Conservation (phyloP, 2,797 vertebrate genomes). For the Liasis olivaceus region DNA sequence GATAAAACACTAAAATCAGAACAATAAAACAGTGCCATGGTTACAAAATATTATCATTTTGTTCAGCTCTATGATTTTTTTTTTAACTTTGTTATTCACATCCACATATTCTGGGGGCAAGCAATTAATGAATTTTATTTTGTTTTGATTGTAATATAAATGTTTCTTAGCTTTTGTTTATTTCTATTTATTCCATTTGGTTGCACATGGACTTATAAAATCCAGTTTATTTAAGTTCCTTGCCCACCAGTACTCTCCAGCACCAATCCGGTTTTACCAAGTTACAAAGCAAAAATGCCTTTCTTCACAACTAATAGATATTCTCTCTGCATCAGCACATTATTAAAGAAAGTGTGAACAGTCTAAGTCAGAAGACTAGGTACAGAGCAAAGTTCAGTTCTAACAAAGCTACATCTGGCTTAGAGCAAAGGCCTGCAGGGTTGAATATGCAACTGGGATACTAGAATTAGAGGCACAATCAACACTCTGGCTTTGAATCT, state of each 20-base stretch:
- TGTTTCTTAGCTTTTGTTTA: neutral
- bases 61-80: neutral
- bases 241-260: neutral
- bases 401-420: slow-evolving; percentile 20
- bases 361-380: slow-evolving; percentile 14
- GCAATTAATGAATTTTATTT: neutral
- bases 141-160: neutral
- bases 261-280: neutral
- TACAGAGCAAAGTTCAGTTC: slow-evolving; percentile 10
- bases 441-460: slow-evolving; percentile 14
- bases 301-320: slow-evolving; percentile 17
- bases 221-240: neutral
- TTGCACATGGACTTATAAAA: neutral
- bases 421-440: slow-evolving; percentile 27
- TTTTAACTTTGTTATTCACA: neutral
- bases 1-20: neutral
- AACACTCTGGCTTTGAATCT: slow-evolving; percentile 34
- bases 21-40: neutral
- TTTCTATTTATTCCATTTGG: neutral
- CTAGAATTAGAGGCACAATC: slow-evolving; percentile 27
- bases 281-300: neutral
- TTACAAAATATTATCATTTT: neutral
- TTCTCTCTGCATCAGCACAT: neutral
- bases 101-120: neutral
- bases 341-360: slow-evolving; percentile 14